Evolutionary conservation across 2,113 vertebrate genomes (phyloP), one percentile per base, ranked within the genome.

Genomic region (Mungos mungo): DNA sequence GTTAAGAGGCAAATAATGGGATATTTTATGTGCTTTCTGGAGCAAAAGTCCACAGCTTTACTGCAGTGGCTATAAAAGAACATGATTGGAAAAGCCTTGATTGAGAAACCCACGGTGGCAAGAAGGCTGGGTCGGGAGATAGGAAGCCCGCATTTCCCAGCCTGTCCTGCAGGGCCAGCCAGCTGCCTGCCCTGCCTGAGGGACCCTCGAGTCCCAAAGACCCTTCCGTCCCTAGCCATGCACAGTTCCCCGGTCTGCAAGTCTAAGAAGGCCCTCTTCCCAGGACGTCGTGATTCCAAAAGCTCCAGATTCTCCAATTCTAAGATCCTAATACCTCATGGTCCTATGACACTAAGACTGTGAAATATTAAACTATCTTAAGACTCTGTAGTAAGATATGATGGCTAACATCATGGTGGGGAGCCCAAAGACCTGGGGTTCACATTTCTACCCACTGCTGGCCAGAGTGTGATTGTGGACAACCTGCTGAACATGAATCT

Each of bases 21-120:
- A 96, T 96, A 98, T 97, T 98, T 98, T 98, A 98, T 98, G 96
- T 97, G 95, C 95, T 97, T 90, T 96, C 97, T 98, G 97, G 97
- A 97, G 96, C 98, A 98, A 97, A 98, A 98, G 98, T 98, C 98
- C 98, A 98, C 97, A 95, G 95, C 97, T 98, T 98, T 98, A 98
- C 97, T 96, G 93, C 94, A 3, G 86, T 57, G 54, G 94, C 95
- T 95, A 52, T 98, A 97, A 98, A 98, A 97, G 63, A 96, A 52
- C 71, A 66, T 66, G 91, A 97, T 63, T 95, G 96, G 94, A 54
- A 93, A 96, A 96, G 52, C 35, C 85, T 90, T 96, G 96, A 96
- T 93, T 97, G 94, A 94, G 97, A 98, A 97, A 96, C 60, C 45
- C 88, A 77, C 52, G 12, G 82, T 54, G 71, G 76, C 96, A 96